A percentile compares a stretch with the other conserved stretches of the same genome.
Evolutionary conservation across 2,888 invertebrate genomes (phyloP).

Genomic region (Tetanocera ferruginea): DNA sequence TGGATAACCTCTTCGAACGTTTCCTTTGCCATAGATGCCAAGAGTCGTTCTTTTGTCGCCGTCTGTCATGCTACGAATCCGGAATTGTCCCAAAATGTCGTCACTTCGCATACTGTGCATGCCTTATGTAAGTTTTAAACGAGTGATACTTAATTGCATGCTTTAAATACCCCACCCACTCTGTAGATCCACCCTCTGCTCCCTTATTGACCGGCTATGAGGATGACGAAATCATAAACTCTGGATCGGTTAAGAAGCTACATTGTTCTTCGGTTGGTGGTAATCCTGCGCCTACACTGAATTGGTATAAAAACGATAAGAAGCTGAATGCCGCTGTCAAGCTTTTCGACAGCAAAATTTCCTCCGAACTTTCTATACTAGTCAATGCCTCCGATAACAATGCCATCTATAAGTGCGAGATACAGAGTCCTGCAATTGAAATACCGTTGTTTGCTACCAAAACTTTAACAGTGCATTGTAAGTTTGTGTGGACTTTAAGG

Average conservation of each 20-base stretch:
- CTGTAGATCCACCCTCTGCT: constrained; percentile 63
- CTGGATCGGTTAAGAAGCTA: constrained; percentile 64
- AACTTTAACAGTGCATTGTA: constrained; percentile 64
- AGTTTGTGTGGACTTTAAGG: constrained; percentile 51
- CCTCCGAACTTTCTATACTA: constrained; percentile 61
- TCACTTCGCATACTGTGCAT: constrained; percentile 65
- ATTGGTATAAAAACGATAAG: constrained; percentile 66
- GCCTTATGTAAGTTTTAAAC: constrained; percentile 61
- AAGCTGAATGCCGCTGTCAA: constrained; percentile 61
- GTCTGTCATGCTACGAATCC: constrained; percentile 65
- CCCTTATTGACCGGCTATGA: constrained; percentile 63
- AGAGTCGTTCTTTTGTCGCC: constrained; percentile 62
- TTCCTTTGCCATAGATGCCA: constrained; percentile 59
- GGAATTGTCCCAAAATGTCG: constrained; percentile 65
- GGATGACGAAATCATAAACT: constrained; percentile 63
- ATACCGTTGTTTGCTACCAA: constrained; percentile 64
- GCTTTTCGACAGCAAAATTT: constrained; percentile 59
- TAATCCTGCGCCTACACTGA: constrained; percentile 61
- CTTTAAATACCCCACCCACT: not conserved
- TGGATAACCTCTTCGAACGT: constrained; percentile 65
- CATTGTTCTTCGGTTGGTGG: constrained; percentile 64
- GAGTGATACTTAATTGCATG: not conserved
- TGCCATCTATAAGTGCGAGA: constrained; percentile 66
- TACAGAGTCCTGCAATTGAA: constrained; percentile 65
- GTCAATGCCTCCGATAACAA: constrained; percentile 66